Conservation (phyloP, 2,797 vertebrate species). For the Pelodytes ibericus region DNA sequence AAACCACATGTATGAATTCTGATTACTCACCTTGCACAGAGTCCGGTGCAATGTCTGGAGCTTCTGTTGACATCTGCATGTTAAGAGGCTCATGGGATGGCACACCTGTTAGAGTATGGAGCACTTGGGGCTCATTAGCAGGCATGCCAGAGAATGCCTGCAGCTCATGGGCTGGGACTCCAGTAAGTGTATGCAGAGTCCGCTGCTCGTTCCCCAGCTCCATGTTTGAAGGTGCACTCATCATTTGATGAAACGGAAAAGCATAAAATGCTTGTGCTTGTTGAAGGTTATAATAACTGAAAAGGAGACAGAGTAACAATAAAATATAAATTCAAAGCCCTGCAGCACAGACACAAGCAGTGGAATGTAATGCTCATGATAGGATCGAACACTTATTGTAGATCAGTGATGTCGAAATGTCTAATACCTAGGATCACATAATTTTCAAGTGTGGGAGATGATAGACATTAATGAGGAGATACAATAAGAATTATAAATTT, state of each 20-base stretch:
- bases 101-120: conserved; percentile 40
- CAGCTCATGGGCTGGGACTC: conserved; percentile 45
- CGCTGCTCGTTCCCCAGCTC: conserved; percentile 61
- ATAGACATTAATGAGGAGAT: too few relatives aligned
- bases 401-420: too few relatives aligned
- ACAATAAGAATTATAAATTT: too few relatives aligned
- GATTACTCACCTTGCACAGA: conserved; percentile 67
- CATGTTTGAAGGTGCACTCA: conserved; percentile 63
- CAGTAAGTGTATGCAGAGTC: conserved; percentile 48
- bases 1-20: too few relatives aligned
- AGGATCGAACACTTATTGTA: too few relatives aligned
- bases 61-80: conserved; percentile 15
- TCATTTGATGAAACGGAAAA: conserved; percentile 67
- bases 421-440: too few relatives aligned
- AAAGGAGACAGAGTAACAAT: conserved; percentile 28
- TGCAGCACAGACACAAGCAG: background rate
- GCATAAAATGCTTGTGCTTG: conserved; percentile 71
- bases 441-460: too few relatives aligned
- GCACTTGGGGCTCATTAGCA: conserved; percentile 40
- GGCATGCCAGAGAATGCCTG: conserved; percentile 50
- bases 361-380: too few relatives aligned
- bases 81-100: conserved; percentile 16
- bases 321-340: background rate
- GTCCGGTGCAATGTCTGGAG: conserved; percentile 60
- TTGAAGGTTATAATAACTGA: conserved; percentile 70